Conservation (phyloP, 2,113 vertebrate genomes). For the Megalops atlanticus region DNA sequence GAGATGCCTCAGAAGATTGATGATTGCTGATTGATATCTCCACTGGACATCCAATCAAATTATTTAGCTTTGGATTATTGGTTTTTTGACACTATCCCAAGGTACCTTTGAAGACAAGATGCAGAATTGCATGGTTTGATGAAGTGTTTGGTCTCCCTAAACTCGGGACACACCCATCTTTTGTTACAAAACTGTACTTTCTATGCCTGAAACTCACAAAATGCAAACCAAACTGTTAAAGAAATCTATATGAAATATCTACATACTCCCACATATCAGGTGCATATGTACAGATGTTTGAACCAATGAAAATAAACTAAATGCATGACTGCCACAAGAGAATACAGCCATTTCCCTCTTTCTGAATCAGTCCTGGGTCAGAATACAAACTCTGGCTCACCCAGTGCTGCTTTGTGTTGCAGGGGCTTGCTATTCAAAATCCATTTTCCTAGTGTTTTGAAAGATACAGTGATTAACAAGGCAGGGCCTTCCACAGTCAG, state of each 20-base stretch:
- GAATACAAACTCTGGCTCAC: neutral
- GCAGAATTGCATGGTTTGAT: neutral
- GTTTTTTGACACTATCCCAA: neutral
- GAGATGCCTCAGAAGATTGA: no score
- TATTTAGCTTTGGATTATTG: no score
- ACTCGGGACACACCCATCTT: neutral
- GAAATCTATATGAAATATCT: neutral
- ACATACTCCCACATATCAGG: neutral
- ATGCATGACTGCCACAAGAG: neutral
- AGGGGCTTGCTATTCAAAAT: neutral
- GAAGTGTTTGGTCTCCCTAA: no score
- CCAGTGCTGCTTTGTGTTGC: neutral
- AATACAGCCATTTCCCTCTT: neutral
- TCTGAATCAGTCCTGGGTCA: neutral
- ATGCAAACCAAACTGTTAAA: no score
- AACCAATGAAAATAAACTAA: neutral
- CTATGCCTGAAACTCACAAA: no score
- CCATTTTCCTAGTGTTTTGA: neutral
- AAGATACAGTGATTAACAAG: constrained; percentile 1
- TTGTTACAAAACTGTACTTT: neutral
- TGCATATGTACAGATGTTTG: neutral
- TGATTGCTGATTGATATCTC: neutral
- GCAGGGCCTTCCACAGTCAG: neutral
- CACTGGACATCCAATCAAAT: neutral
- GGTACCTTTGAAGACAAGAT: neutral